Evolutionary conservation across 2,888 invertebrate genomes (phyloP).

Genomic region (Vesta saturnalis): DNA sequence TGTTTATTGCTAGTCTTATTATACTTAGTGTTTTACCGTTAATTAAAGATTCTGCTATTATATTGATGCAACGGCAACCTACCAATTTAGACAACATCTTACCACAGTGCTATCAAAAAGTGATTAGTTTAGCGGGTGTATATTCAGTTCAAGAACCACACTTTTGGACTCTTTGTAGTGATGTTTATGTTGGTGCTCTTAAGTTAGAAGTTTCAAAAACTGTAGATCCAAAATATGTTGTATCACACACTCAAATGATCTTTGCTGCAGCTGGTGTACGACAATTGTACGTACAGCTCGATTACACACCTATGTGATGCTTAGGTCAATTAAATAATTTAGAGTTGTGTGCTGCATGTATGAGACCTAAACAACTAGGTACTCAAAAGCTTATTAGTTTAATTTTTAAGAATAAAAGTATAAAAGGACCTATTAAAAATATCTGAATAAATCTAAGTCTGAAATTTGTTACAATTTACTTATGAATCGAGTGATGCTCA

Average conservation of each 20-base stretch:
- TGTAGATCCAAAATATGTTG: slow-evolving; percentile 92
- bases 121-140: slow-evolving; percentile 91
- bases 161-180: slow-evolving; percentile 98
- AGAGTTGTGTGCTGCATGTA: slow-evolving; percentile 45
- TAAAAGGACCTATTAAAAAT: slow-evolving; percentile 27
- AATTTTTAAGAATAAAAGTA: slow-evolving; percentile 34
- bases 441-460: slow-evolving; percentile 13
- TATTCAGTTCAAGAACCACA: slow-evolving; percentile 97
- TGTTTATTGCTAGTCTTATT: slow-evolving; percentile 93
- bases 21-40: slow-evolving; percentile 86
- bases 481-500: neutral
- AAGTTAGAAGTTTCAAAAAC: slow-evolving; percentile 95
- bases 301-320: slow-evolving; percentile 83
- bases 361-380: slow-evolving; percentile 43
- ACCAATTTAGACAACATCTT: slow-evolving; percentile 80
- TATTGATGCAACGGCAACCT: slow-evolving; percentile 96
- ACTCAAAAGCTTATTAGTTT: slow-evolving; percentile 39
- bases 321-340: slow-evolving; percentile 24
- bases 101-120: slow-evolving; percentile 89
- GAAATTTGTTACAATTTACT: neutral
- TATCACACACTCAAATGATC: slow-evolving; percentile 93
- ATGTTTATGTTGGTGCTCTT: slow-evolving; percentile 90
- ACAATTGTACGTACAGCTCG: slow-evolving; percentile 92
- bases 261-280: slow-evolving; percentile 92
- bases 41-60: slow-evolving; percentile 86